Base-by-base conservation (phyloP, 2,797 vertebrate species). In the Manis crassicaudata region DNA sequence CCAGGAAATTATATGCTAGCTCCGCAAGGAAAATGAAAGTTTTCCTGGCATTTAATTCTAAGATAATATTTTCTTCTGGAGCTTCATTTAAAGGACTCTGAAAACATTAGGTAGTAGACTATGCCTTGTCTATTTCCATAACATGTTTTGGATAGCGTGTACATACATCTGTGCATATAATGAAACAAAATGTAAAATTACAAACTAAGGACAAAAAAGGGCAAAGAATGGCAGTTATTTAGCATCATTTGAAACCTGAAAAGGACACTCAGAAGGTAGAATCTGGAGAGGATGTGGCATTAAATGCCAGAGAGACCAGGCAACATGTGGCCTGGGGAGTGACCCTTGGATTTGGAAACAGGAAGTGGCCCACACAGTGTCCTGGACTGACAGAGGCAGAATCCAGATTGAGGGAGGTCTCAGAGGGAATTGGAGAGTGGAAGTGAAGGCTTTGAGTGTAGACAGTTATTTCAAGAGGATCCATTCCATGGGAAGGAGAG, bases 21-120 rank as follows among this genome's bases (percentile, higher is more conserved):
- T 90, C 14, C 46, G 54, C 43, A 94, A 96, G 50, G 46, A 84
- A 76, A 81, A 85, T 2, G 52, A 29, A 29, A 21, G 7, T 37
- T 92, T 85, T 84, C 46, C 46, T 70, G 77, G 67, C n/a, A 76
- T 84, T 94, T 88, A 40, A 67, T 79, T 88, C 72, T 82, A 21
- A 90, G 94, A 82, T 23, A 82, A 18, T 85, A 54, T 62, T 90
- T 90, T 87, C 60, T 52, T 65, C 52, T 27, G 20, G 50, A 37
- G 25, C 72, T 93, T 84, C 76, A 43, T 35, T 92, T 60, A 88
- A 85, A 29, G 76, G 43, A 63, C 40, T 35, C 32, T 58, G 67
- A 77, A 84, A 85, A 54, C 40, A 35, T 56, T 56, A 68, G 80
- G 25, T 37, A 60, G 25, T 37, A 60, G 76, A 23, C 40, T 46